These are phyloP conservation scores for Holothuria glaberrima DNA, from an alignment of 35 echinoderm and acorn worm genomes.

Conservation along the genomic window DNA sequence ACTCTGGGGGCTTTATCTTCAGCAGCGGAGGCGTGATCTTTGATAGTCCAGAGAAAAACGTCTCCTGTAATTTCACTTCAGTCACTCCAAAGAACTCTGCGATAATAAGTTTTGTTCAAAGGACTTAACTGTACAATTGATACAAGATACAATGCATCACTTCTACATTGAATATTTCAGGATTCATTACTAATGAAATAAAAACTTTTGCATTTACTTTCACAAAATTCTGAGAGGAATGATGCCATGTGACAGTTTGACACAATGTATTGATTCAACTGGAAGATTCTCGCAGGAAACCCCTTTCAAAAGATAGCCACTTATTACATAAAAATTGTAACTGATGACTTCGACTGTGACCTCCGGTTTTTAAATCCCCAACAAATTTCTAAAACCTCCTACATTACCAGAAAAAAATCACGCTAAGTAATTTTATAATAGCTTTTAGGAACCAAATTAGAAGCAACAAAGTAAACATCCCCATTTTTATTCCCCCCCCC, in stretches of 20 bases:
- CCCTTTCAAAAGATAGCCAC: constrained; percentile 12
- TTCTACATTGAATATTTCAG: neutral
- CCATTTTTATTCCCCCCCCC: neutral
- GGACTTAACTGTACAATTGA: too few relatives aligned
- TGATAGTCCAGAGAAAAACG: constrained; percentile 12
- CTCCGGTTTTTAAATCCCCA: neutral
- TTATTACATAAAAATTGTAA: constrained; percentile 5
- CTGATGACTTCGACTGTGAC: neutral
- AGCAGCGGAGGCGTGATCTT: too few relatives aligned
- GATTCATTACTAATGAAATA: constrained; percentile 23
- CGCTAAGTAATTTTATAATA: too few relatives aligned
- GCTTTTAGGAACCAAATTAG: neutral
- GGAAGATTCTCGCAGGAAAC: neutral
- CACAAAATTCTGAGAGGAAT: neutral
- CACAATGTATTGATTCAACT: neutral
- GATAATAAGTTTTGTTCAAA: too few relatives aligned
- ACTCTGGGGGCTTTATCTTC: constrained; percentile 10
- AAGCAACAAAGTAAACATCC: neutral
- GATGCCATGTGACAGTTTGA: constrained; percentile 6
- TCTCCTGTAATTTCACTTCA: constrained; percentile 35
- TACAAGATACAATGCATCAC: neutral
- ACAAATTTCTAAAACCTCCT: neutral
- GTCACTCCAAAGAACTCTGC: constrained; percentile 18
- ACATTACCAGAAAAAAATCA: neutral
- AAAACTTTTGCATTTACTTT: neutral